Conservation (phyloP, 1,140 invertebrate genomes). For the Acromyrmex charruanus region DNA sequence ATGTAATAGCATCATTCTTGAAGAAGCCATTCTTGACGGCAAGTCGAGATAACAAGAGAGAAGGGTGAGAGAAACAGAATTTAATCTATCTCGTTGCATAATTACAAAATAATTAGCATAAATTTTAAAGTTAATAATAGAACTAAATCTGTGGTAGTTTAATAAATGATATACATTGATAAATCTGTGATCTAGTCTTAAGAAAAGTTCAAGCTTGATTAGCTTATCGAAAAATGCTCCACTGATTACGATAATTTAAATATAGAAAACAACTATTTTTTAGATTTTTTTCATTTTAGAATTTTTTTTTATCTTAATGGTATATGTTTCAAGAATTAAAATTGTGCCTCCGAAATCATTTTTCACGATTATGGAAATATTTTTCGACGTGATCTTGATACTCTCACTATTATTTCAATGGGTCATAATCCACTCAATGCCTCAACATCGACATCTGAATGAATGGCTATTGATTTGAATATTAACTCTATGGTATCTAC, state of each 20-base stretch:
- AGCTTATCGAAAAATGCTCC: background rate
- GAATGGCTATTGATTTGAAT: slow-evolving; percentile 76
- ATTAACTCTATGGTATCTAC: slow-evolving; percentile 43
- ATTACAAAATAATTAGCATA: slow-evolving; percentile 29
- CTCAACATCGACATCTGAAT: slow-evolving; percentile 11
- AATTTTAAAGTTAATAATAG: slow-evolving; percentile 8
- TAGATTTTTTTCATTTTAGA: background rate
- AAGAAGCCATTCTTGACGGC: slow-evolving; percentile 10
- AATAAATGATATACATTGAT: background rate
- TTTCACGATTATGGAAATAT: slow-evolving; percentile 5
- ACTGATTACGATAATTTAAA: background rate
- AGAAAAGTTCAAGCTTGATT: background rate
- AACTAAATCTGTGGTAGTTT: background rate
- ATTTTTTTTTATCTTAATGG: background rate
- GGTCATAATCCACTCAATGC: background rate
- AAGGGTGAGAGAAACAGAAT: slow-evolving; percentile 4
- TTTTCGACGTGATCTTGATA: background rate
- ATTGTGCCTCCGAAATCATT: background rate
- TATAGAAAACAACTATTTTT: background rate
- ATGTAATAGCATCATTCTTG: background rate
- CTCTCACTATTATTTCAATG: slow-evolving; percentile 7
- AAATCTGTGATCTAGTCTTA: background rate
- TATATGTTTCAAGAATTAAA: background rate
- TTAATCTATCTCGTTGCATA: slow-evolving; percentile 16
- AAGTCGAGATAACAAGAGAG: background rate